Base-by-base conservation (phyloP, 30 jellyfish, hydroid and myxozoan genomes). In the Hydractinia echinata region DNA sequence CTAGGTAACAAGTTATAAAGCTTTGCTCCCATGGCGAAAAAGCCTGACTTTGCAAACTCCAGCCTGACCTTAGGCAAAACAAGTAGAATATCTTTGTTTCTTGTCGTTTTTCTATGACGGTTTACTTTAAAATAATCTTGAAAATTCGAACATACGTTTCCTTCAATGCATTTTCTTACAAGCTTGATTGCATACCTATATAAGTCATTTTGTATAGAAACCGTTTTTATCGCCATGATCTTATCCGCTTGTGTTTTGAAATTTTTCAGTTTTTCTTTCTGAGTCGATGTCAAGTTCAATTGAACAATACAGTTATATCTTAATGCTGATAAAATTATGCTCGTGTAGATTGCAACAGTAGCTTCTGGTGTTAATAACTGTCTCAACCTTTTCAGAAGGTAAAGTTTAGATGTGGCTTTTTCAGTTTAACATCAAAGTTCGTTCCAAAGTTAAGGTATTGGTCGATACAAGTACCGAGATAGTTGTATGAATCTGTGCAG, bases 1-100 rank as follows among this genome's bases (percentile, higher is more conserved):
- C 7, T 83, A 39, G 92, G 87, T 16, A 73, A 82, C n/a, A 84
- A 76, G 87, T 84, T 84, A 78, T 81, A 86, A 54, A 86, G 66
- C 81, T 84, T 86, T 5, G 90, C 90, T 44, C 95, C 90, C 90
- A 80, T 80, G 72, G 62, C 69, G 86, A 86, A 79, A 73, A 79
- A 86, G 53, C 86, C 95, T 50, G 66, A 56, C 77, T 70, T 80
- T 6, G 95, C 90, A 60, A 69, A 70, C 69, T 80, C 90, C 4
- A 79, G 79, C 66, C 74, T 71, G 76, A 73, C 90, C 73, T 80
- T 86, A 39, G 95, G 90, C 51, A 79, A 69, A 15, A 53, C 79
- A 18, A 77, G 56, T 3, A 86, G 87, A 66, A 81, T 49, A 53
- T 81, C 72, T 70, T 84, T 80, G 87, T 87, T 80, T 72, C 84